Percentiles rank a stretch among this genome's conserved stretches.
phyloP scores from a whole-genome alignment of 2,113 vertebrate genomes.

The Leptodactylus fuscus region DNA sequence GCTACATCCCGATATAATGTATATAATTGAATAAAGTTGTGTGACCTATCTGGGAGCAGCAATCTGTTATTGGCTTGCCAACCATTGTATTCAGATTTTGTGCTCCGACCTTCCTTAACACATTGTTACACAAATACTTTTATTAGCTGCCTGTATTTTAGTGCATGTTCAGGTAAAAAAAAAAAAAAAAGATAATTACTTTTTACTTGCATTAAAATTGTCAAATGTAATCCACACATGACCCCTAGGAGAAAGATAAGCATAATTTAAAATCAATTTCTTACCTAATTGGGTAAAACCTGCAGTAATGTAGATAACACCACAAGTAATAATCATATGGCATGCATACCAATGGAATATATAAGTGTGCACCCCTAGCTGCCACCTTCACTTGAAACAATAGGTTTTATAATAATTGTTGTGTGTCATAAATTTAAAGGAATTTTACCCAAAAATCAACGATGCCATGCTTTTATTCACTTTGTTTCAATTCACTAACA shows the following conservation, averaged over 20 bases:
- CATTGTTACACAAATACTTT: conserved; percentile 21
- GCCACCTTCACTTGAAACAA: background rate
- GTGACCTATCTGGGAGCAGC: background rate
- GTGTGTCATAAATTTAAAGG: no score
- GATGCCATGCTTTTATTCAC: background rate
- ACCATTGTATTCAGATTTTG: background rate
- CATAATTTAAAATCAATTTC: conserved; percentile 60
- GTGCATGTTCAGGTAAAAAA: conserved; percentile 29
- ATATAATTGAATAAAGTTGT: background rate
- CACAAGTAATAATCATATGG: conserved; percentile 43
- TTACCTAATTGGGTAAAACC: conserved; percentile 58
- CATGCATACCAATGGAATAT: conserved; percentile 36
- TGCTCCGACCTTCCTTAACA: background rate
- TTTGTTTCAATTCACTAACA: background rate
- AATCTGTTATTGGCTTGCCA: background rate
- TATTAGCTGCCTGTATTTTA: conserved; percentile 20
- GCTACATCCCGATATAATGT: background rate
- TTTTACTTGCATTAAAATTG: conserved; percentile 52
- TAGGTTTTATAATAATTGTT: background rate
- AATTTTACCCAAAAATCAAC: background rate
- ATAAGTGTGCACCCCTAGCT: background rate
- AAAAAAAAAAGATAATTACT: conserved; percentile 49
- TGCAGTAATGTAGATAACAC: conserved; percentile 53
- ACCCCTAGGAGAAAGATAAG: conserved; percentile 53
- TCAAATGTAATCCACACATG: conserved; percentile 53